Evolutionary conservation across 1,140 invertebrate species (phyloP), one percentile per base, ranked within the genome.

Genomic region (Ephestia elutella): DNA sequence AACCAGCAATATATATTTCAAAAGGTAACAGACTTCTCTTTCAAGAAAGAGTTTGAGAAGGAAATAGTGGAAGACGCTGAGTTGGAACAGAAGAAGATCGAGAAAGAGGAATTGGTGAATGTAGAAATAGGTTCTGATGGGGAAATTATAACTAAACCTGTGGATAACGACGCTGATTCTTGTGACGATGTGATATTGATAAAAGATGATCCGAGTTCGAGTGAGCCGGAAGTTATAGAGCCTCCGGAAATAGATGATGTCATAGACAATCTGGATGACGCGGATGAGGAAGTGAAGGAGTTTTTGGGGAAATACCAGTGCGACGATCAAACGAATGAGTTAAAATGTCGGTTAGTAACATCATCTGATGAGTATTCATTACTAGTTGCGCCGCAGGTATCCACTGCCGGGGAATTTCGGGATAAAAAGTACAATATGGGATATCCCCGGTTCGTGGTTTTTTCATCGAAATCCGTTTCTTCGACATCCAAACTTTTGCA

Each of bases 1-100:
- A 87, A 87, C 44, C 85, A 86, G 18, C 85, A 87, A 50, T 86
- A 81, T 53, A 85, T 86, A 48, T 85, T 81, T 54, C 73, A 85
- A 54, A 86, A 86, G 48, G 69, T 71, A 3, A 80, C 78, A 25
- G 60, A 69, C 44, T 65, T 63, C 17, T 68, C 25, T 65, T 67
- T 48, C 48, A 59, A 58, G 11, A 54, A 11, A 56, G 49, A 54
- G 4, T 25, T 18, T 5, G 13, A 25, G 10, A n/a, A 20, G 0
- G 32, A 25, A 13, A 51, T 51, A 21, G 51, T 57, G 48, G 51
- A 66, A 17, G 56, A 65, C 13, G 57, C 35, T 7, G 49, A 35
- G 5, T 11, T 38, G 11, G 55, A 58, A 53, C 21, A 54, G 58
- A 64, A 62, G 9, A 70, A 57, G 20, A 15, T 15, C 15, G 63